Percentiles rank a stretch among this genome's conserved stretches.
These are phyloP conservation scores for Epizoanthus rinbou DNA, from an alignment of 92 coral and sea anemone genomes.

Conservation along the genomic window DNA sequence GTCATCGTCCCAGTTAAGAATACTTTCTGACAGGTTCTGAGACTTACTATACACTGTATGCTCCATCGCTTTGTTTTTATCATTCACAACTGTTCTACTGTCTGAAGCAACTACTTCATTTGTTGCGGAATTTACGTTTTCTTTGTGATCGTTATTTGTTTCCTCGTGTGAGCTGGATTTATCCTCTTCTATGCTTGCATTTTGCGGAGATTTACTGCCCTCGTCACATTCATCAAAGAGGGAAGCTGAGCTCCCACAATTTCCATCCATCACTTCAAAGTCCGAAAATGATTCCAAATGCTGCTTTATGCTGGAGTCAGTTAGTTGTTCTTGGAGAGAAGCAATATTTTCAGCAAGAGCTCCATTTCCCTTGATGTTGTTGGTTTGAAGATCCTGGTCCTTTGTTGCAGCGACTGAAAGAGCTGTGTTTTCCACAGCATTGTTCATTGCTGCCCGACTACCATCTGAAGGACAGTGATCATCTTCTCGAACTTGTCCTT, in stretches of 20 bases:
- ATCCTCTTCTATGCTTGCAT: background rate
- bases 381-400: background rate
- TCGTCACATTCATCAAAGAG: conserved; percentile 35
- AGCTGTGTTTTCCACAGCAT: background rate
- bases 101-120: background rate
- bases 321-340: background rate
- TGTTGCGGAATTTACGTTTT: background rate
- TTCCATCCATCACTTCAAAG: background rate
- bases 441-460: no score
- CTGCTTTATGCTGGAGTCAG: background rate
- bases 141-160: background rate
- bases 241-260: conserved; percentile 38
- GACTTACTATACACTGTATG: background rate
- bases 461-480: background rate
- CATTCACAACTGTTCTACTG: background rate
- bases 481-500: background rate
- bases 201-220: background rate
- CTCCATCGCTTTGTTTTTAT: background rate
- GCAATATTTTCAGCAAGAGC: background rate
- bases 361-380: background rate
- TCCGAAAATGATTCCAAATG: conserved; percentile 1
- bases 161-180: background rate
- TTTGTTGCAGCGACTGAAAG: background rate
- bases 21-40: background rate
- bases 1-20: conserved; percentile 1